Base-by-base conservation (phyloP, 2,113 vertebrate species). In the Gavialis gangeticus region DNA sequence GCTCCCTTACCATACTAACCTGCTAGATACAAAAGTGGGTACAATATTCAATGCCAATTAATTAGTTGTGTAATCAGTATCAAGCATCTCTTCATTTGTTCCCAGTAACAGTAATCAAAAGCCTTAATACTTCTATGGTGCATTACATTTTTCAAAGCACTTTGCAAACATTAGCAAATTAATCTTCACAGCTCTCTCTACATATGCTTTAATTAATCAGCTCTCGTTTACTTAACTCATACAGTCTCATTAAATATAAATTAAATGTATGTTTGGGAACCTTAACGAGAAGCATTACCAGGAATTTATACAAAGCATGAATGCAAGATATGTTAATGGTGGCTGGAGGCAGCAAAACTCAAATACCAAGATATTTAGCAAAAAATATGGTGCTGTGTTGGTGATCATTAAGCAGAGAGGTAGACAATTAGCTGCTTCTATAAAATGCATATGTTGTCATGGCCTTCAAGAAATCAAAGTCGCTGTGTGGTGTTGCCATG, bases 231-330 rank as follows among this genome's bases (percentile, higher is more conserved):
- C 91, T 97, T 95, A 94, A 93, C 64, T 96, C 82, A 27, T 85
- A 73, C 55, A 92, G 78, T 91, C 88, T 97, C 93, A 95, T 97
- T 97, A 98, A 97, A 97, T 94, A 96, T 93, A 95, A 97, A 97
- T 94, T 95, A 87, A 97, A 93, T 96, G 95, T 91, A 93, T 96
- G 88, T 91, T 97, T 97, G 78, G 89, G 94, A 97, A 95, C 69
- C 92, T 97, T 81, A 96, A 86, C 77, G 89, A 86, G 97, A 97
- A 96, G 90, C 28, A 80, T 96, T 96, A 82, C 92, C 37, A 46
- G 78, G 64, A 92, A 94, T 94, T 95, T 97, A 90, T 85, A 88
- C 80, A 95, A 90, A 95, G 86, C 57, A 84, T 85, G 82, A 96
- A 91, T 96, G 88, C 75, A 95, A 96, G 95, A 93, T 96, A 92